Evolutionary conservation across 2,888 invertebrate genomes (phyloP).

Genomic region (Morpho achilles): DNA sequence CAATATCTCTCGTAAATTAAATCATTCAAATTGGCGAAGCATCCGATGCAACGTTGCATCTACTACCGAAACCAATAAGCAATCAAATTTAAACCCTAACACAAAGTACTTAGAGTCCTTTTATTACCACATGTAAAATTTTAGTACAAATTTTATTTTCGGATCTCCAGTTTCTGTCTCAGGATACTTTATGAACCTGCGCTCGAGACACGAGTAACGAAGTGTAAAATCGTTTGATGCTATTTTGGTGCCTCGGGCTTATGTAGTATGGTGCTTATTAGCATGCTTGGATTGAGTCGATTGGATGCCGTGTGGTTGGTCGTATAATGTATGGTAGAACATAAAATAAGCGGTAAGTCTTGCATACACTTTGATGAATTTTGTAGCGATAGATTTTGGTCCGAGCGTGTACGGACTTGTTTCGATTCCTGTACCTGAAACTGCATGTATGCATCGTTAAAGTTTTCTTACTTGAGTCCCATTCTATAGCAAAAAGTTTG

Average conservation of each 20-base stretch:
- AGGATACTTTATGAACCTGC: slow-evolving; percentile 53
- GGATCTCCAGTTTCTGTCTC: slow-evolving; percentile 47
- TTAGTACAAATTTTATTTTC: slow-evolving; percentile 50
- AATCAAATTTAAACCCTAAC: slow-evolving; percentile 15
- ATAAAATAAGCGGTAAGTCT: slow-evolving; percentile 19
- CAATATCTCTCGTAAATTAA: slow-evolving; percentile 39
- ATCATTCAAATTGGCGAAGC: slow-evolving; percentile 56
- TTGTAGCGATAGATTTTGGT: slow-evolving; percentile 21
- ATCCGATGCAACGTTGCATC: slow-evolving; percentile 37
- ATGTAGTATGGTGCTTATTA: slow-evolving; percentile 18
- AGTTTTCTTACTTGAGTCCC: background rate
- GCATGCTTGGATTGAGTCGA: slow-evolving; percentile 9
- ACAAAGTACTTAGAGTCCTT: slow-evolving; percentile 27
- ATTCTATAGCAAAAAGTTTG: background rate
- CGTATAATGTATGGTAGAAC: slow-evolving; percentile 29
- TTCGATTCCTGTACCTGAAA: slow-evolving; percentile 9
- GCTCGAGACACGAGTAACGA: slow-evolving; percentile 22
- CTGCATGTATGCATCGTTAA: background rate
- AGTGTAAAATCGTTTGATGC: slow-evolving; percentile 19
- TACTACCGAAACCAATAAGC: slow-evolving; percentile 8
- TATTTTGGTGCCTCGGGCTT: slow-evolving; percentile 14
- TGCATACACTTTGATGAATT: slow-evolving; percentile 22
- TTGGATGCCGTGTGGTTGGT: slow-evolving; percentile 41
- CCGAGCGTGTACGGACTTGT: slow-evolving; percentile 12
- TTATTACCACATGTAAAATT: slow-evolving; percentile 37